Evolutionary conservation across 1,140 invertebrate genomes (phyloP).

Genomic region (Calliopsis andreniformis): DNA sequence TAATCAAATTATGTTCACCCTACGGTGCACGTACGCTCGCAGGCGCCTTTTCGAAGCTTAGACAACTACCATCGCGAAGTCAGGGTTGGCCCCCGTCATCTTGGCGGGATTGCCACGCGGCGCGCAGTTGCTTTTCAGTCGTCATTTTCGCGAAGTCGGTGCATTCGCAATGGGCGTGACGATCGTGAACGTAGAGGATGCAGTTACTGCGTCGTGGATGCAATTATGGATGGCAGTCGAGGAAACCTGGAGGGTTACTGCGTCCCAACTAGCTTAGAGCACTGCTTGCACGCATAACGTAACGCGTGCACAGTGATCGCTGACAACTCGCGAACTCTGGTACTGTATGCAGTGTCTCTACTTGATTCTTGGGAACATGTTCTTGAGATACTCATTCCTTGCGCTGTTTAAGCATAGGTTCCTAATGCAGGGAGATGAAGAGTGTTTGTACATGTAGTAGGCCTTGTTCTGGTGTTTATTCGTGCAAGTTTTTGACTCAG

Average conservation of each 20-base stretch:
- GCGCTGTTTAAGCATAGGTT: too few relatives aligned
- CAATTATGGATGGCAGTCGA: conserved; percentile 28
- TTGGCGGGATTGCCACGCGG: conserved; percentile 8
- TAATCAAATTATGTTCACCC: too few relatives aligned
- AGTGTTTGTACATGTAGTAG: too few relatives aligned
- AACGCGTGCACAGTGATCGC: too few relatives aligned
- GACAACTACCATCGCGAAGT: neutral
- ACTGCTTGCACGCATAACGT: neutral
- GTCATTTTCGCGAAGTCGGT: neutral
- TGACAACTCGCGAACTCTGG: neutral
- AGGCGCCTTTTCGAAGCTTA: neutral
- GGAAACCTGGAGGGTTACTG: conserved; percentile 1
- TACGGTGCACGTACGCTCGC: too few relatives aligned
- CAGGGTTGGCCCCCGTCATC: neutral
- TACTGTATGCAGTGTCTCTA: too few relatives aligned
- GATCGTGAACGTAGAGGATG: neutral
- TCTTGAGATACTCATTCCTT: too few relatives aligned
- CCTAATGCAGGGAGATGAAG: too few relatives aligned
- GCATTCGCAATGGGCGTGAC: conserved; percentile 17
- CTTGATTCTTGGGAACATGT: too few relatives aligned
- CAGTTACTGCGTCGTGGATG: conserved; percentile 11
- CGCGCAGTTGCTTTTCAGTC: conserved; percentile 14
- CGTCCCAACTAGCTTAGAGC: neutral
- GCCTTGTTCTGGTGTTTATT: too few relatives aligned
- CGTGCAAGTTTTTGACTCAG: too few relatives aligned